Evolutionary conservation across 2,113 vertebrate genomes (phyloP).

Genomic region (Paramormyrops kingsleyae): DNA sequence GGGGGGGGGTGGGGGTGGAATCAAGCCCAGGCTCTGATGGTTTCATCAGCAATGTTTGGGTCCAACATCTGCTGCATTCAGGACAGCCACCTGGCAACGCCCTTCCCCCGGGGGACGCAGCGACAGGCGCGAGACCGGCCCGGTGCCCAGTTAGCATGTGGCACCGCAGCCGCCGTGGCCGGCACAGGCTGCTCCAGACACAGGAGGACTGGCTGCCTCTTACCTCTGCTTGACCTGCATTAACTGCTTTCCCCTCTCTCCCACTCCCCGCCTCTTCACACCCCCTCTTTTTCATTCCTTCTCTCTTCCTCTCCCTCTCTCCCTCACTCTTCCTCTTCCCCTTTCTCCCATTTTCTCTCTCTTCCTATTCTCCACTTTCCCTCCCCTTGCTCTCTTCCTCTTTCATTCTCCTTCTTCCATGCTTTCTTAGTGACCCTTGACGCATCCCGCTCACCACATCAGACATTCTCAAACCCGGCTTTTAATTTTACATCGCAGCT

Average conservation of each 20-base stretch:
- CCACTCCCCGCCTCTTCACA: background rate
- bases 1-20: background rate
- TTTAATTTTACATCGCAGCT: background rate
- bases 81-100: slow-evolving; percentile 24
- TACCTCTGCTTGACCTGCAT: slow-evolving; percentile 17
- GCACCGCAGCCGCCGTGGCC: background rate
- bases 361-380: background rate
- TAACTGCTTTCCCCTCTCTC: background rate
- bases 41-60: slow-evolving; percentile 21
- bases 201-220: background rate
- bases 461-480: background rate
- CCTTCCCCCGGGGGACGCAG: background rate
- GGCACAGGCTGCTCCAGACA: background rate
- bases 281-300: background rate
- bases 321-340: background rate
- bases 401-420: background rate
- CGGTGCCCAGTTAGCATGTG: background rate
- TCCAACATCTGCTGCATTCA: slow-evolving; percentile 21
- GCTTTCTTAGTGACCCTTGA: background rate
- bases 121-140: background rate
- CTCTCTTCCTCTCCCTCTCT: background rate
- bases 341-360: background rate
- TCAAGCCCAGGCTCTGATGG: background rate
- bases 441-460: background rate
- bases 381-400: background rate